phyloP scores from a whole-genome alignment of 1,140 invertebrate species.

The Eufriesea mexicana region DNA sequence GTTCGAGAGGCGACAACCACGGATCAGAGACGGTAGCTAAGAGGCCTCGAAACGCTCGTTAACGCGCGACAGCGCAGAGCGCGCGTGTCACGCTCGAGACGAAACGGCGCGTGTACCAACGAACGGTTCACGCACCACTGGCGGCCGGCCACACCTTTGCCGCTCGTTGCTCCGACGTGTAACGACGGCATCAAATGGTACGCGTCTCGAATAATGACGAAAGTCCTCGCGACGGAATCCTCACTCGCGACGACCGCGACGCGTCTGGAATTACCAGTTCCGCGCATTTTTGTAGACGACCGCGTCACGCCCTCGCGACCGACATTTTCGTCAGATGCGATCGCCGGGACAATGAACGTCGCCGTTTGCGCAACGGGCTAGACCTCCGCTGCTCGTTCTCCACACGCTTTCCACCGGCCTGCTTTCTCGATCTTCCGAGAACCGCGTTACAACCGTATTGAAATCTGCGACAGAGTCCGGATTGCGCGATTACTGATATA shows the following conservation, averaged over 20 bases:
- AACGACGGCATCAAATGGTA: constrained; percentile 52
- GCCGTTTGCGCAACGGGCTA: no score
- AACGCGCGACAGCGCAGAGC: constrained; percentile 9
- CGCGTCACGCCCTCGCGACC: constrained; percentile 5
- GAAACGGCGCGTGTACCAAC: constrained; percentile 36
- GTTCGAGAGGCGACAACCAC: background rate
- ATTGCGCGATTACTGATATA: no score
- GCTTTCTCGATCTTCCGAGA: no score
- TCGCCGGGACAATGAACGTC: background rate
- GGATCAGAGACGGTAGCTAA: background rate
- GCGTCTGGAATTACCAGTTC: constrained; percentile 48
- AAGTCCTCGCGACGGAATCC: constrained; percentile 1
- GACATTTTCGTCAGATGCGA: constrained; percentile 14
- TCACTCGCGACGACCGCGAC: constrained; percentile 2
- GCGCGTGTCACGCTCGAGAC: constrained; percentile 22
- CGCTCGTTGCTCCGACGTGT: constrained; percentile 40
- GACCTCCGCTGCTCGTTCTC: no score
- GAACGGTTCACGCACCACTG: constrained; percentile 25
- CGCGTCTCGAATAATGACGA: constrained; percentile 55
- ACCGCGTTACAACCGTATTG: no score
- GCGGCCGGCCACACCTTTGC: constrained; percentile 47
- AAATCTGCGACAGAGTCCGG: no score
- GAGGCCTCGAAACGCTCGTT: constrained; percentile 3
- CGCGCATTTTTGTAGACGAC: constrained; percentile 50
- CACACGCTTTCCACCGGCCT: no score